Conservation (phyloP, 1,140 invertebrate genomes). For the Thaumetopoea pityocampa region DNA sequence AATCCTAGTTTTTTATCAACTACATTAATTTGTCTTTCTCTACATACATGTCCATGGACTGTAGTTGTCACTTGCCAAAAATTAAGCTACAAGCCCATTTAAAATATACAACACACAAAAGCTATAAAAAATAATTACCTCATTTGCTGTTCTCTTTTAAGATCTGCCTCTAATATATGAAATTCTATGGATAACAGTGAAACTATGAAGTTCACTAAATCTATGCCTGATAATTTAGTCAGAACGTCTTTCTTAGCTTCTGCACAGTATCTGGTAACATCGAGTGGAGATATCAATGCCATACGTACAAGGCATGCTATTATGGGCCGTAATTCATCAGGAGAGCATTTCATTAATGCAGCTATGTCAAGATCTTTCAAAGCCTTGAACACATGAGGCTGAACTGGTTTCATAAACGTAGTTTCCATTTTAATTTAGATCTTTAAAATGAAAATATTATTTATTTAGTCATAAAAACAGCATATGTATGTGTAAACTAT, state of each 20-base stretch:
- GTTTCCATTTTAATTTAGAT: conserved; percentile 49
- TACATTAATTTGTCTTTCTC: too few relatives aligned
- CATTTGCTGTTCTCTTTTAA: conserved; percentile 94
- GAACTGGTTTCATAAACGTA: conserved; percentile 65
- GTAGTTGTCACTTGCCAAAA: too few relatives aligned
- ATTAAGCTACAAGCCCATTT: too few relatives aligned
- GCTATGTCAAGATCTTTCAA: conserved; percentile 68
- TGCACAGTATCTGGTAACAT: conserved; percentile 89
- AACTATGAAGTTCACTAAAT: conserved; percentile 96
- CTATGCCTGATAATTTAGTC: conserved; percentile 91
- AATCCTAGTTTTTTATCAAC: too few relatives aligned
- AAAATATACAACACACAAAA: not conserved
- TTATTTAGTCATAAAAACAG: not conserved
- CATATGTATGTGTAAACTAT: not conserved
- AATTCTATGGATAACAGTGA: conserved; percentile 96
- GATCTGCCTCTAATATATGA: conserved; percentile 92
- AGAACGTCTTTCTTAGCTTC: conserved; percentile 91
- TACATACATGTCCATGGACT: too few relatives aligned
- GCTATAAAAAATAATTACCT: conserved; percentile 76
- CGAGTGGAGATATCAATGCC: conserved; percentile 92
- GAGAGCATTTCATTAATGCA: conserved; percentile 53
- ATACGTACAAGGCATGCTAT: conserved; percentile 94
- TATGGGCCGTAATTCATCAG: conserved; percentile 86
- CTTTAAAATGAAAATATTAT: too few relatives aligned
- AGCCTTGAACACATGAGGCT: conserved; percentile 68